Percentiles rank a stretch among this genome's conserved stretches.
These are phyloP conservation scores for Pseudococcus viburni DNA, from an alignment of 2,888 invertebrate species.

Conservation along the genomic window DNA sequence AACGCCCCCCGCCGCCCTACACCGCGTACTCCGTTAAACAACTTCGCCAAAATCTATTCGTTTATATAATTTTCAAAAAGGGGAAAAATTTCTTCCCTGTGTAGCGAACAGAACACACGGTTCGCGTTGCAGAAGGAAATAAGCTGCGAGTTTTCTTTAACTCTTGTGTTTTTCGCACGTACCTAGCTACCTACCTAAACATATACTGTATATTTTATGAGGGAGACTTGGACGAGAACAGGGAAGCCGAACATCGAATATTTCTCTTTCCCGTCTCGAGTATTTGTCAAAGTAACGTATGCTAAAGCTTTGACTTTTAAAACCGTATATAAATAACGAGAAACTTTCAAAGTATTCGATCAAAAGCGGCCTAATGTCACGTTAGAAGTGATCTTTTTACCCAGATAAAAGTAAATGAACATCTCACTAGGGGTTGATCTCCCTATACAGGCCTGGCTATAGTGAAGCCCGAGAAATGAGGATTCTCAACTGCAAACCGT, in stretches of 20 bases:
- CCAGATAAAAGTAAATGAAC: neutral
- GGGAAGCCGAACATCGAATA: too few relatives aligned
- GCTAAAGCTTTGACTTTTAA: conserved; percentile 40
- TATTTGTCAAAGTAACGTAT: conserved; percentile 47
- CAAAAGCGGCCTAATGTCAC: neutral
- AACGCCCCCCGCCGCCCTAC: neutral
- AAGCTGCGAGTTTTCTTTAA: conserved; percentile 25
- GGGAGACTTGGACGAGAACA: neutral
- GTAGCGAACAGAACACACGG: neutral
- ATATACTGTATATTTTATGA: neutral
- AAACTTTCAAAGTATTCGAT: conserved; percentile 14
- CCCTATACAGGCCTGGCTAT: neutral
- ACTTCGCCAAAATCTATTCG: conserved; percentile 13
- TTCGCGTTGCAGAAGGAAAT: neutral
- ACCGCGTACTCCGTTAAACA: neutral
- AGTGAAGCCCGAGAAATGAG: neutral
- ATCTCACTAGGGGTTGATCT: neutral
- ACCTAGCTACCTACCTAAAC: neutral
- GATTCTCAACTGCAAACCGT: neutral
- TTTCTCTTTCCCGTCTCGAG: neutral
- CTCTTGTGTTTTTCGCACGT: neutral
- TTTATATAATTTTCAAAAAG: conserved; percentile 3
- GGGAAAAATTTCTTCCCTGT: neutral
- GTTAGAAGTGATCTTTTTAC: conserved; percentile 9
- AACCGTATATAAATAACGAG: conserved; percentile 23